A percentile compares a stretch with the other conserved stretches of the same genome.
phyloP scores from a whole-genome alignment of 2,888 invertebrate species.

The Pyrocoelia pectoralis region DNA sequence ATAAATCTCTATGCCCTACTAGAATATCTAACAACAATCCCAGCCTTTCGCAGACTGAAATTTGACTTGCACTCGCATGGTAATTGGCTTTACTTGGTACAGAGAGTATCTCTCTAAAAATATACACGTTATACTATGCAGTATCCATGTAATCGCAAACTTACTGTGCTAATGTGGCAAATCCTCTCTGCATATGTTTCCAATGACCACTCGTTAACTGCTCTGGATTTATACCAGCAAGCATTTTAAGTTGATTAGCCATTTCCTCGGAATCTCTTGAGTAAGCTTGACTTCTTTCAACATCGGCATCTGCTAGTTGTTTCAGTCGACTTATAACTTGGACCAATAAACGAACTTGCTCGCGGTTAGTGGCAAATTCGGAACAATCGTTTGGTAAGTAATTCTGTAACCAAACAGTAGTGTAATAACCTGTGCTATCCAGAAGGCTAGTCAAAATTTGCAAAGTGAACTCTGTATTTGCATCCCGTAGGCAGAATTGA shows the following conservation, averaged over 20 bases:
- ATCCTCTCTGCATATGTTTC: constrained; percentile 64
- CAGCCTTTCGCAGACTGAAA: constrained; percentile 64
- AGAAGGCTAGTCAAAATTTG: too few species aligned
- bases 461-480: too few species aligned
- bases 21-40: constrained; percentile 64
- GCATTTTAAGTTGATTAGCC: constrained; percentile 61
- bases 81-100: constrained; percentile 62
- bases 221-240: constrained; percentile 56
- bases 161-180: constrained; percentile 63
- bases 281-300: constrained; percentile 56
- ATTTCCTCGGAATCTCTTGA: constrained; percentile 65
- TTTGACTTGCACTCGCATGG: constrained; percentile 64
- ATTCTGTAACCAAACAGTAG: constrained; percentile 55
- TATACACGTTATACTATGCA: background rate
- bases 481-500: too few species aligned
- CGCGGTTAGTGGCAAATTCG: constrained; percentile 66
- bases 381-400: constrained; percentile 64
- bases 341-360: constrained; percentile 64
- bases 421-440: too few species aligned
- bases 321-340: constrained; percentile 65
- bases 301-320: constrained; percentile 61
- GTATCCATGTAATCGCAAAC: too few species aligned
- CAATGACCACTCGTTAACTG: constrained; percentile 54
- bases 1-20: constrained; percentile 65
- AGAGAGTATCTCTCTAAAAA: constrained; percentile 61